Percentiles rank a stretch among this genome's conserved stretches.
Evolutionary conservation across 2,113 vertebrate species (phyloP).

Genomic region (Noctilio leporinus): DNA sequence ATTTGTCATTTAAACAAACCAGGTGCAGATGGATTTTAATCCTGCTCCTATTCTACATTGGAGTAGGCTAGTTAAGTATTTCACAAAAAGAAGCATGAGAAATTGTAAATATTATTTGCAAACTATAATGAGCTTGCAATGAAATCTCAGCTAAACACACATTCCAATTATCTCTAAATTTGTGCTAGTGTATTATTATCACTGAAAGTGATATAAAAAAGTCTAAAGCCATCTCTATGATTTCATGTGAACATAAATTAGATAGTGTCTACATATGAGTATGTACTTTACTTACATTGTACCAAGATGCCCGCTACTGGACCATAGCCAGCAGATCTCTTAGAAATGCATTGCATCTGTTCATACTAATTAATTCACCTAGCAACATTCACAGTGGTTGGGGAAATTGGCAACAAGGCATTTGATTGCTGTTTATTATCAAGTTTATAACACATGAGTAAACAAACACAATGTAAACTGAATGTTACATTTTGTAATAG

Average conservation of each 20-base stretch:
- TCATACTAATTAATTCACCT: slow-evolving; percentile 59
- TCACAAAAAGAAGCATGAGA: slow-evolving; percentile 45
- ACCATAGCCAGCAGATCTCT: background rate
- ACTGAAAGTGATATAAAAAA: slow-evolving; percentile 8
- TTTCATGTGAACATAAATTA: slow-evolving; percentile 1
- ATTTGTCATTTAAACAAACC: slow-evolving; percentile 22
- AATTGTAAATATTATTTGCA: slow-evolving; percentile 50
- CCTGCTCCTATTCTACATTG: background rate
- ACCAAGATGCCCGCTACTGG: background rate
- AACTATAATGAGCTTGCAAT: background rate
- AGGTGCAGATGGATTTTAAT: slow-evolving; percentile 11
- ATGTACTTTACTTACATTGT: background rate
- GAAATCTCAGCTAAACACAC: slow-evolving; percentile 20
- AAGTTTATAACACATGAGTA: slow-evolving; percentile 41
- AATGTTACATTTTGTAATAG: slow-evolving; percentile 6
- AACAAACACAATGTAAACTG: slow-evolving; percentile 46
- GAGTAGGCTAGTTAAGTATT: slow-evolving; percentile 42
- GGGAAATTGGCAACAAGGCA: background rate
- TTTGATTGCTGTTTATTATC: slow-evolving; percentile 29
- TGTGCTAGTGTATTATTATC: slow-evolving; percentile 35
- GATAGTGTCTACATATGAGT: background rate
- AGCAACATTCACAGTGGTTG: background rate
- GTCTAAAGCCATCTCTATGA: background rate
- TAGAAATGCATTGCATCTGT: slow-evolving; percentile 41
- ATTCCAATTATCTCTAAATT: slow-evolving; percentile 30